Base-by-base conservation (phyloP, 2,797 vertebrate genomes). In the Gouania willdenowi region DNA sequence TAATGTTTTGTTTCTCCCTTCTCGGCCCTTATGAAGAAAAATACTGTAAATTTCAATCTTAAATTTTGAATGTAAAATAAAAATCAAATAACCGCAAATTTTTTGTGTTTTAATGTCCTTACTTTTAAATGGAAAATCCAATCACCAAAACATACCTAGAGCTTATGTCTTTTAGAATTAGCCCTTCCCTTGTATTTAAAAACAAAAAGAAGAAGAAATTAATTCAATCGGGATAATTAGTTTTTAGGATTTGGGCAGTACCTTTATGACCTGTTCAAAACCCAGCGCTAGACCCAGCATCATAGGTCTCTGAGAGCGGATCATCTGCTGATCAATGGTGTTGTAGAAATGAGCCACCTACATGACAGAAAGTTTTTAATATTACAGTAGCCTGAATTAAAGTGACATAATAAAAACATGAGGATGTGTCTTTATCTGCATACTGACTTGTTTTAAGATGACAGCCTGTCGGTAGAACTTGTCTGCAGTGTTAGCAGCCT, bases 281-380 rank as follows among this genome's bases (percentile, higher is more conserved):
- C 92, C 92, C 66, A 99, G 76, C 5, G 95, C 97, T 26, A 93
- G 91, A 46, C 91, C 85, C 41, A 99, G 80, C 94, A 99, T 95
- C 94, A 99, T 97, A 32, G 97, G 97, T 52, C 92, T 92, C 67
- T 99, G 97, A 71, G 94, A 95, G 11, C 84, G 88, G 83, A 99
- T 97, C 97, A 99, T 99, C 79, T 99, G 96, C 50, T 95, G 94
- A 78, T 98, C 93, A 13, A 98, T 97, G 38, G 94, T 95, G 81
- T 98, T 99, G 79, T 99, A 98, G 85, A 98, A 99, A 87, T 98
- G 92, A 9, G 95, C 94, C 67, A 99, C 94, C 97, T 99, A 67
- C 26, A 78, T 83, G 39, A 19, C 12, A 52, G 14, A 3, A 49
- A 13, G 19, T n/a, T n/a, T n/a, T n/a, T n/a, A n/a, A n/a, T n/a